A percentile compares a stretch with the other conserved stretches of the same genome.
Evolutionary conservation across 1,140 invertebrate species (phyloP).

Genomic region (Harpegnathos saltator): DNA sequence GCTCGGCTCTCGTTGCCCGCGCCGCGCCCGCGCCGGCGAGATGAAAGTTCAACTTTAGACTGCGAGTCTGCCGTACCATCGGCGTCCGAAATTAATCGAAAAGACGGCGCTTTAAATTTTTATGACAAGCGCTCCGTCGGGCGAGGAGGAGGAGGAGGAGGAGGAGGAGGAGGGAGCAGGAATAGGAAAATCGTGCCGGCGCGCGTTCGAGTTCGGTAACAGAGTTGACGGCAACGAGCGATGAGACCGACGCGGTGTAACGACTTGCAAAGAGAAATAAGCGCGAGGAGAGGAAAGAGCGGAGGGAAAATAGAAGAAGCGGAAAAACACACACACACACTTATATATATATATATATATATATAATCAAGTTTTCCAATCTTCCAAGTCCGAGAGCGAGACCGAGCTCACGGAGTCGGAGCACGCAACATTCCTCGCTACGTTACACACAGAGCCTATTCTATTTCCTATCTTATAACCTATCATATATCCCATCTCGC

Average conservation of each 20-base stretch:
- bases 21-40: too few relatives aligned
- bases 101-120: background rate
- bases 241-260: background rate
- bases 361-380: slow-evolving; percentile 79
- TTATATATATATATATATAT: slow-evolving; percentile 4
- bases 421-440: slow-evolving; percentile 64
- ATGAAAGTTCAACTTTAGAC: background rate
- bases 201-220: slow-evolving; percentile 6
- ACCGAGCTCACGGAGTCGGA: slow-evolving; percentile 70
- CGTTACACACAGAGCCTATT: slow-evolving; percentile 70
- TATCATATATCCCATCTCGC: slow-evolving; percentile 33
- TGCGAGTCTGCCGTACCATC: background rate
- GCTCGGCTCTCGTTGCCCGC: too few relatives aligned
- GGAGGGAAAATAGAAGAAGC: background rate
- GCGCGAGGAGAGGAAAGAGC: background rate
- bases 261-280: slow-evolving; percentile 10
- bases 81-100: background rate
- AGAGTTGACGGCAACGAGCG: slow-evolving; percentile 1
- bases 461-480: slow-evolving; percentile 64
- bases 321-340: slow-evolving; percentile 32
- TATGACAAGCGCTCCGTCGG: background rate
- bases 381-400: slow-evolving; percentile 71
- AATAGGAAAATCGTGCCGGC: too few relatives aligned
- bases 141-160: background rate
- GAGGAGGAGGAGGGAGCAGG: background rate